Base-by-base conservation (phyloP, 2,797 vertebrate species). In the Thaleichthys pacificus region DNA sequence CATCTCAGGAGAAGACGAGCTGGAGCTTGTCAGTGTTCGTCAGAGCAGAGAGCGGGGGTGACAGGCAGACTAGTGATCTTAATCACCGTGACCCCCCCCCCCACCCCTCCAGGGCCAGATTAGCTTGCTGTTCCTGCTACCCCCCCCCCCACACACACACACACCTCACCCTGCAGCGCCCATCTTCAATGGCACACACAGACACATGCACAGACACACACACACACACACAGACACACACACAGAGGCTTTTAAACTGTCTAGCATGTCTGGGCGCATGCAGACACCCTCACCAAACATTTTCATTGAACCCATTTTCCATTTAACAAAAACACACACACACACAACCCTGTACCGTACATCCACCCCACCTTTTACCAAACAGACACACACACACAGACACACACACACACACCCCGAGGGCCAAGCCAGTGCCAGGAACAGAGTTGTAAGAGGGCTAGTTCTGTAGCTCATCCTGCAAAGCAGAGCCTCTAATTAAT, bases 1-100 rank as follows among this genome's bases (percentile, higher is more conserved):
- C 85, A 90, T 92, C 90, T 89, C 87, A 88, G 79, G 72, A 91
- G 76, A 77, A 84, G 88, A 89, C 90, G 86, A 89, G 84, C 79
- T 85, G 82, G 66, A 84, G 87, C 87, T 84, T 78, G 84, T 91
- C 85, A 81, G 84, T 82, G 81, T 77, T 81, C 61, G 75, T 80
- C 61, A 58, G 54, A 47, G 74, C 14, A 26, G 79, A 71, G 24
- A 14, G 77, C 82, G 85, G 87, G 87, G 84, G 81, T 87, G 82
- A 78, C 83, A 85, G 83, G 87, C 87, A 82, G 82, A 84, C 82
- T 61, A 86, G 84, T 84, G 88, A 88, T 89, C 89, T 89, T 86
- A 87, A 88, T 89, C 88, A 87, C 69, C 72, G 82, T 75, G 71
- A 83, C 89, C 90, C 89, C 32, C 32, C 32, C 24, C 24, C 22